A percentile compares a stretch with the other conserved stretches of the same genome.
These are phyloP conservation scores for Eupithecia exiguata DNA, from an alignment of 2,888 invertebrate species.

Conservation along the genomic window DNA sequence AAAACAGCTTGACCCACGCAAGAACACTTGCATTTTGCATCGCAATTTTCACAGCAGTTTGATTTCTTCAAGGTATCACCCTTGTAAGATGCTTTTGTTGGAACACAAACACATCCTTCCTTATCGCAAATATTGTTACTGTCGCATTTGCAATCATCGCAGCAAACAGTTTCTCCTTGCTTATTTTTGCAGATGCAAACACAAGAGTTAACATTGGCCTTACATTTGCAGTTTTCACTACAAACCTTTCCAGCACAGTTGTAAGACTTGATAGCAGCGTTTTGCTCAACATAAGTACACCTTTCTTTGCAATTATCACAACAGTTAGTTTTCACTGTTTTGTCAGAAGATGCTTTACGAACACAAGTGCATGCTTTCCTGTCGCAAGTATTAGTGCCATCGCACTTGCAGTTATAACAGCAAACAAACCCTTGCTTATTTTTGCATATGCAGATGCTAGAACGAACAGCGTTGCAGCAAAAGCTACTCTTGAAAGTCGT, in stretches of 20 bases:
- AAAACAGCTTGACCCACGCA: neutral
- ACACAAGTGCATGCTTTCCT: constrained; percentile 41
- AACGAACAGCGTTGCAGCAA: too few species aligned
- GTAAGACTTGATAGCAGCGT: neutral
- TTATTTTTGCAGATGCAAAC: constrained; percentile 38
- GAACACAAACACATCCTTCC: constrained; percentile 43
- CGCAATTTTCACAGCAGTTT: constrained; percentile 16
- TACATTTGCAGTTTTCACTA: constrained; percentile 42
- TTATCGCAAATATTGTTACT: constrained; percentile 43
- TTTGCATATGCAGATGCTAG: constrained; percentile 38
- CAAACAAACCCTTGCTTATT: constrained; percentile 38
- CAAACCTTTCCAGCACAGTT: constrained; percentile 45
- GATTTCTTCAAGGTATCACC: neutral
- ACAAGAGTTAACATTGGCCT: constrained; percentile 25
- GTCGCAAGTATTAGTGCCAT: constrained; percentile 9
- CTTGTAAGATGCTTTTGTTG: constrained; percentile 15
- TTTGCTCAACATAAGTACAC: neutral
- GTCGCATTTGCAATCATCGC: constrained; percentile 48
- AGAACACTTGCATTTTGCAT: neutral
- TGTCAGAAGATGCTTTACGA: constrained; percentile 11
- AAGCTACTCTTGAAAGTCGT: too few species aligned
- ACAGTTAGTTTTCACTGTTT: neutral
- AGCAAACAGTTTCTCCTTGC: constrained; percentile 28
- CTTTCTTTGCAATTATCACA: constrained; percentile 14
- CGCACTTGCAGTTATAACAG: constrained; percentile 48